These are phyloP conservation scores for Muntiacus muntjak DNA, from an alignment of 2,113 vertebrate species.

Conservation along the genomic window DNA sequence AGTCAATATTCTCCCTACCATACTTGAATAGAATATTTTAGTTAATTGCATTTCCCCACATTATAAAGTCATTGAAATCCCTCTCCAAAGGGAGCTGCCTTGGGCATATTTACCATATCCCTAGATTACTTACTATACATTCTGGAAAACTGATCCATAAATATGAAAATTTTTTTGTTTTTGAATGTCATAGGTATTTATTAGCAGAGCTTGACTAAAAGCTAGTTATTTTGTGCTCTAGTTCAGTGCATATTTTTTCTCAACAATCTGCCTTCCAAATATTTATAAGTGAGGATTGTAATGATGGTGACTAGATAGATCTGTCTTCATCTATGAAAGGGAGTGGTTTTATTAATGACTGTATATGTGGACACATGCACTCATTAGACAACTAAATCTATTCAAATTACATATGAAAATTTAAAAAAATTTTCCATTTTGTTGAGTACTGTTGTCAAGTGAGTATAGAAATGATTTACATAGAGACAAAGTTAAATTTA, in stretches of 20 bases:
- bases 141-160: neutral
- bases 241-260: neutral
- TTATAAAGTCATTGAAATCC: neutral
- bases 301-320: neutral
- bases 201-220: neutral
- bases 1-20: neutral
- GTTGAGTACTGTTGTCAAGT: neutral
- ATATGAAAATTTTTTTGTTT: neutral
- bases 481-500: neutral
- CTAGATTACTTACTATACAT: neutral
- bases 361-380: neutral
- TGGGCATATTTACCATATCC: neutral
- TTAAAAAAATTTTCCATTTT: neutral
- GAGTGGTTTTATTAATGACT: neutral
- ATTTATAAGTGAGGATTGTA: neutral
- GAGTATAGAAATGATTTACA: neutral
- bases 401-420: neutral
- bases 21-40: neutral
- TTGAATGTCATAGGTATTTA: neutral
- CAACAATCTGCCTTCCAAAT: neutral
- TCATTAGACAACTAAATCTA: neutral
- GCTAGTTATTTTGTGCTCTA: neutral
- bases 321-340: neutral
- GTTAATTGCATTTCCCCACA: neutral
- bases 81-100: neutral